Base-by-base conservation (phyloP, 2,888 invertebrate genomes). In the Idaea straminata region DNA sequence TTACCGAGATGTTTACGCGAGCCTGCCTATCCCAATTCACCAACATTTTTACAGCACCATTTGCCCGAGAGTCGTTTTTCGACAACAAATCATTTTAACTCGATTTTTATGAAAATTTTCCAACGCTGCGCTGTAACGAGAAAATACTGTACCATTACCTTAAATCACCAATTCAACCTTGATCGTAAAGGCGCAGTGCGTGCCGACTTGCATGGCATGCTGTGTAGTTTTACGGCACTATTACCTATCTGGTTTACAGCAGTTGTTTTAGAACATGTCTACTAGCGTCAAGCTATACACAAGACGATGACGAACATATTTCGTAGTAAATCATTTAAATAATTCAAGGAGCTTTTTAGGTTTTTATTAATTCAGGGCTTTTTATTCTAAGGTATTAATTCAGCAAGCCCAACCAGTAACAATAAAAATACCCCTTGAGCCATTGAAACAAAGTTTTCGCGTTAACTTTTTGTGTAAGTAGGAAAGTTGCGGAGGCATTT, bases 1-100 rank as follows among this genome's bases (percentile, higher is more conserved):
- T 91, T 92, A 91, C 88, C 80, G 90, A 84, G 83, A 86, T 91
- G 91, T 92, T 91, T 92, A 91, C 91, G 84, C 83, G 85, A 83
- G 81, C 80, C 84, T 83, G 84, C 84, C 86, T 83, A 86, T 79
- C 80, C 82, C 82, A 77, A 83, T 84, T 82, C 80, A 83, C 84
- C 82, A 84, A 84, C 85, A 84, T 86, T 88, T 88, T 87, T 86
- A 88, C 84, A 86, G 83, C 81, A 80, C 83, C 83, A 84, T 85
- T 85, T 84, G 79, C 83, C 80, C 78, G 80, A 83, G 83, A 83
- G 77, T 81, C 84, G 87, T 87, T 87, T 83, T 83, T 83, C 83
- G 80, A 79, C 77, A 81, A 87, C 83, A 86, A 87, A 86, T 85
- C 84, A 86, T 82, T 79, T 82, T 83, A 84, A 84, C 82, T 81